phyloP scores from a whole-genome alignment of 2,888 invertebrate species.

The Pemphredon lugubris region DNA sequence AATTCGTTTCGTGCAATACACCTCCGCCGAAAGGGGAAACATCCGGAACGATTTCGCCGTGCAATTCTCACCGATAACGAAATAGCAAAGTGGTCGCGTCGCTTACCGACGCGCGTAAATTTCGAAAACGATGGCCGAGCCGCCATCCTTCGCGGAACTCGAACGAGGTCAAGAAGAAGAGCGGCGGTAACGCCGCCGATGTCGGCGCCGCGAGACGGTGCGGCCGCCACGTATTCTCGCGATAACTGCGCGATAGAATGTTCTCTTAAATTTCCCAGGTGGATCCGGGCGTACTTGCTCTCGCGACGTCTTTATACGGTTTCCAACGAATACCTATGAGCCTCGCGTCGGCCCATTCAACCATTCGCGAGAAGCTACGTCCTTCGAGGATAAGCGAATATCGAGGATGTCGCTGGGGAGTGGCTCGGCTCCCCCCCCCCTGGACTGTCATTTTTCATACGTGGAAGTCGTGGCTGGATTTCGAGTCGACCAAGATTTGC shows the following conservation, averaged over 20 bases:
- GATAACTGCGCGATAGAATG: constrained; percentile 68
- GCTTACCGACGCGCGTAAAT: constrained; percentile 45
- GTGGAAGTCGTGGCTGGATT: constrained; percentile 34
- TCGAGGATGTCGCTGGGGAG: constrained; percentile 57
- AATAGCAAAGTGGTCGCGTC: constrained; percentile 24
- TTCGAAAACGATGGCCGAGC: constrained; percentile 34
- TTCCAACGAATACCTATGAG: constrained; percentile 45
- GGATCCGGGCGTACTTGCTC: constrained; percentile 60
- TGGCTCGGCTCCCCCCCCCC: constrained; percentile 37
- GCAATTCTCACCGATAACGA: constrained; percentile 8
- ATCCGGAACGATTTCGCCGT: neutral
- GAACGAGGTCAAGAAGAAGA: constrained; percentile 57
- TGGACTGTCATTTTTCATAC: constrained; percentile 48
- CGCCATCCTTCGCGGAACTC: constrained; percentile 29
- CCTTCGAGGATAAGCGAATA: constrained; percentile 64
- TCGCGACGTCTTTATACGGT: constrained; percentile 65
- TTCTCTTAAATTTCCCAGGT: constrained; percentile 69
- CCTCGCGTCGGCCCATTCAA: constrained; percentile 52
- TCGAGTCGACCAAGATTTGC: constrained; percentile 3
- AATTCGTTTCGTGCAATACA: no score
- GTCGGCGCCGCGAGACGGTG: no score
- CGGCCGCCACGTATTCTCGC: constrained; percentile 57
- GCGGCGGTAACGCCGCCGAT: constrained; percentile 35
- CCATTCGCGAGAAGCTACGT: constrained; percentile 51
- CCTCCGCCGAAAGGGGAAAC: no score